Conservation (phyloP, 2,113 vertebrate species). For the Gorsachius goisagi region DNA sequence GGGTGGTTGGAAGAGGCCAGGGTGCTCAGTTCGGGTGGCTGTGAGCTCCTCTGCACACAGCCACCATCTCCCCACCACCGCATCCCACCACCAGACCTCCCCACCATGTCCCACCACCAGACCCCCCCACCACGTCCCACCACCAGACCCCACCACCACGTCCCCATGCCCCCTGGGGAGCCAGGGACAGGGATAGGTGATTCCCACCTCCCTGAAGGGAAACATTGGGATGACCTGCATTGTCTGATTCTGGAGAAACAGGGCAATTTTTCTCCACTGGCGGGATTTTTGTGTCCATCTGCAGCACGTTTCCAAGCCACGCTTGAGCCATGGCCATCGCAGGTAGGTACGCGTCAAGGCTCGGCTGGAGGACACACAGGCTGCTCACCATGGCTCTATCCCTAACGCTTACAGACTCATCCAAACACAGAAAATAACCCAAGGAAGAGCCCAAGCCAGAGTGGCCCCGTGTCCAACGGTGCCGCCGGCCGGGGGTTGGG, state of each 20-base stretch:
- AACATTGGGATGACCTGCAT: not conserved
- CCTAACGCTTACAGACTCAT: not conserved
- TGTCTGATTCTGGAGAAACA: not conserved
- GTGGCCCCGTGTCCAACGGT: fast-evolving
- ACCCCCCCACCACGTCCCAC: not conserved
- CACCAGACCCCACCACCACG: not conserved
- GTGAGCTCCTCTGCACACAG: too few species aligned
- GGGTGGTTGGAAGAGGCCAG: not conserved
- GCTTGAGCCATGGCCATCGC: not conserved
- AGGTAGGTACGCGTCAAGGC: fast-evolving
- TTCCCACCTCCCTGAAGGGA: not conserved
- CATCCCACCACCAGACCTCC: not conserved
- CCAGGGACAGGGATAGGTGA: too few species aligned
- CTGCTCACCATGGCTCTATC: not conserved
- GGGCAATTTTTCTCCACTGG: not conserved
- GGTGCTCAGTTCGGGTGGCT: not conserved
- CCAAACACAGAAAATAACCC: not conserved
- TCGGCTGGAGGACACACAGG: not conserved
- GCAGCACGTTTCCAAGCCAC: not conserved
- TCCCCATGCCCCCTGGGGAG: not conserved
- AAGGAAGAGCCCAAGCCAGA: not conserved
- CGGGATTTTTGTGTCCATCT: not conserved
- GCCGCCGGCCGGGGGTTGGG: not conserved
- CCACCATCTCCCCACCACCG: not conserved
- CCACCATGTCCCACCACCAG: not conserved